Conservation (phyloP, 2,888 invertebrate genomes). For the Carpatolechia fugitivella region DNA sequence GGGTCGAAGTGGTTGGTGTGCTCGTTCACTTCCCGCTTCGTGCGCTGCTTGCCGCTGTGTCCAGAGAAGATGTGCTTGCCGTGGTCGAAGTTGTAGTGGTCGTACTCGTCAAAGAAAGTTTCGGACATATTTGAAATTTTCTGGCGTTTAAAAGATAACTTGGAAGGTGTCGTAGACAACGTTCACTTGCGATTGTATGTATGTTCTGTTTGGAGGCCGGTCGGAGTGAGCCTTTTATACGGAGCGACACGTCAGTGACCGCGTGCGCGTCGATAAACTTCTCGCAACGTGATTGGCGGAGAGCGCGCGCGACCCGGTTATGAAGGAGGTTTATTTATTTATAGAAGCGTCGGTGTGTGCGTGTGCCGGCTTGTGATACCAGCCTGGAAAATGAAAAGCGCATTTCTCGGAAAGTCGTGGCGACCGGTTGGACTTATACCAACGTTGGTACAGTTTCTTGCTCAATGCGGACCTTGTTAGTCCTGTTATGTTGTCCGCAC, state of each 20-base stretch:
- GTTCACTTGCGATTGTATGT: constrained; percentile 47
- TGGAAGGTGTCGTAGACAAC: constrained; percentile 40
- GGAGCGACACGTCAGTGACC: constrained; percentile 68
- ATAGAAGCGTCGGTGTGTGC: constrained; percentile 49
- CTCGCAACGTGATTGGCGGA: constrained; percentile 65
- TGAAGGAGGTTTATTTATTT: constrained; percentile 62
- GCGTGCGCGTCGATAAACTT: constrained; percentile 74
- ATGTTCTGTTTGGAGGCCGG: constrained; percentile 46
- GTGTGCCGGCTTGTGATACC: constrained; percentile 50
- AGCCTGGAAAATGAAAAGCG: constrained; percentile 19
- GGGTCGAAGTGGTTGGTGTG: constrained; percentile 96
- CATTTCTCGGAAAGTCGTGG: not conserved
- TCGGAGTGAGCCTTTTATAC: constrained; percentile 54
- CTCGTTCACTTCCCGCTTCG: constrained; percentile 91
- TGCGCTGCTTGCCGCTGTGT: constrained; percentile 93
- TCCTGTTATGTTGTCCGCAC: no score
- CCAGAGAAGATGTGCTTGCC: constrained; percentile 93
- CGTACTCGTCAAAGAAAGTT: constrained; percentile 92
- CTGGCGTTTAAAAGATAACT: constrained; percentile 35
- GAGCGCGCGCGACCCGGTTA: constrained; percentile 53
- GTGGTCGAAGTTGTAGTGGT: constrained; percentile 95
- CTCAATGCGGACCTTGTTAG: no score
- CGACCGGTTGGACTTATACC: no score
- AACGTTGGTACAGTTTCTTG: not conserved
- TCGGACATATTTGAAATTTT: constrained; percentile 85